Evolutionary conservation across 2,797 vertebrate species (phyloP), one percentile per base, ranked within the genome.

Genomic region (Ptychobarbus kaznakovi): DNA sequence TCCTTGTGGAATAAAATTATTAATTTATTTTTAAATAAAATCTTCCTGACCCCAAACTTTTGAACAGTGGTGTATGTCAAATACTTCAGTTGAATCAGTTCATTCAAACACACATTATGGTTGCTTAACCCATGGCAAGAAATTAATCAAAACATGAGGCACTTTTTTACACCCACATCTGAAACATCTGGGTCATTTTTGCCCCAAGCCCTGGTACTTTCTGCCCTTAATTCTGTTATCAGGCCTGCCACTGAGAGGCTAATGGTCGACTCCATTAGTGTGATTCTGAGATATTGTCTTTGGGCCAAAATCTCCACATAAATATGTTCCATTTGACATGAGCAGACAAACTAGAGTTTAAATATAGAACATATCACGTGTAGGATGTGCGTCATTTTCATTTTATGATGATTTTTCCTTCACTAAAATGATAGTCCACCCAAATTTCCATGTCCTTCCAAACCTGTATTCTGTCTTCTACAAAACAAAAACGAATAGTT

Each of bases 241-340:
- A 86, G 68, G 46, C 53, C 11, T 53, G 83, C 79, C 81, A 90
- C 89, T 86, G 80, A 76, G 40, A 38, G 83, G 65, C 83, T 89
- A 92, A 90, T 90, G 89, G 77, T 78, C 75, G 65, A 63, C 85
- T 87, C 81, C 83, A 86, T 93, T 88, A 85, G 75, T 81, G 63
- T 51, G 28, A 44, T 8, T 68, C 28, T 70, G 83, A 81, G 15
- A 20, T 74, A 81, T 58, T 49, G 61, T 66, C 58, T 80, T 76
- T 86, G 51, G 44, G 81, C 70, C 42, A 77, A 66, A 86, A 85
- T 70, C 18, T 3, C 28, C 44, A 16, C 25, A 78, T 79, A 72
- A 84, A 76, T 73, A 78, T 42, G 46, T 75, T 80, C 51, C 81
- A 28, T 49, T 46, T 77, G 76, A 44, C 68, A n/a, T 16, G 78